Conservation (phyloP, 2,797 vertebrate genomes). For the Knipowitschia caucasica region DNA sequence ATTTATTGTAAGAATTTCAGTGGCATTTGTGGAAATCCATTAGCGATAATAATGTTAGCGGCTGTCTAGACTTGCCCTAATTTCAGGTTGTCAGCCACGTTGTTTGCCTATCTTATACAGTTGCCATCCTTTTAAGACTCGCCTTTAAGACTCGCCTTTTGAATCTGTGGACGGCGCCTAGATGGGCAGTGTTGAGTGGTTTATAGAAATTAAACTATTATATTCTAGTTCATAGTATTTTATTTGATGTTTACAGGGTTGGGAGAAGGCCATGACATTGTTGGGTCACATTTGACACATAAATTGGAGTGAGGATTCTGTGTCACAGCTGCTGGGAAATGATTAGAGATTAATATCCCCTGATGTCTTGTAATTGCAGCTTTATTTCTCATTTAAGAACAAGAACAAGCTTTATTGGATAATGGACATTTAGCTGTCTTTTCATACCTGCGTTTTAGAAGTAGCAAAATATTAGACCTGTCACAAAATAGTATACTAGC, state of each 20-base stretch:
- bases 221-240: conserved; percentile 24
- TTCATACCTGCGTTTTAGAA: conserved; percentile 27
- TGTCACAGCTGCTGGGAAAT: conserved; percentile 74
- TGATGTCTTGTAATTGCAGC: conserved; percentile 78
- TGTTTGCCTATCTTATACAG: conserved; percentile 45
- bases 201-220: conserved; percentile 38
- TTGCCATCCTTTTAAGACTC: conserved; percentile 31
- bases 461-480: no score
- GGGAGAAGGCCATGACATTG: conserved; percentile 67
- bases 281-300: conserved; percentile 67
- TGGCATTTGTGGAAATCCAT: not conserved
- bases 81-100: conserved; percentile 4
- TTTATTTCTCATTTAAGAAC: conserved; percentile 71
- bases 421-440: conserved; percentile 62
- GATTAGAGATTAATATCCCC: conserved; percentile 76
- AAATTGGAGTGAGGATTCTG: conserved; percentile 66
- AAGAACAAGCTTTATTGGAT: conserved; percentile 57
- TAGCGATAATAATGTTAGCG: not conserved
- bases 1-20: not conserved
- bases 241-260: conserved; percentile 59
- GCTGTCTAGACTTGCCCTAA: not conserved
- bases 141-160: conserved; percentile 31
- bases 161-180: conserved; percentile 23
- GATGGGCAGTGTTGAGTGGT: conserved; percentile 14
- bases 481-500: no score